phyloP scores from a whole-genome alignment of 2,797 vertebrate genomes.

The Tiaroga cobitis region DNA sequence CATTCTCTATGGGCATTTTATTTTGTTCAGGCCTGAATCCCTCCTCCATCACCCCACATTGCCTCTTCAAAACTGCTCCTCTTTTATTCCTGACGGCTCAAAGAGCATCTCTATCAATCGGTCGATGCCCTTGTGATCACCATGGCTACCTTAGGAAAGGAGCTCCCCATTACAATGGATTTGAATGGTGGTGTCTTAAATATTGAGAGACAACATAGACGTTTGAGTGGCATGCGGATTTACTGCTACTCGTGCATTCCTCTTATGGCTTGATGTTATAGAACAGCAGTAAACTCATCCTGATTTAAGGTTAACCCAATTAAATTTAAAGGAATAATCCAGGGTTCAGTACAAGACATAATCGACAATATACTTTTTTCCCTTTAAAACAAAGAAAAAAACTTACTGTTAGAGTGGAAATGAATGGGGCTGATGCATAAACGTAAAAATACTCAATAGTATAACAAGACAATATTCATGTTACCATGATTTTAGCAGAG shows the following conservation, averaged over 20 bases:
- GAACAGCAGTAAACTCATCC: background rate
- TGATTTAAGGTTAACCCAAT: background rate
- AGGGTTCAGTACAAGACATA: background rate
- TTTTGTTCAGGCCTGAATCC: conserved; percentile 66
- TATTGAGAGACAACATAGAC: conserved; percentile 59
- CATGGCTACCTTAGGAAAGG: conserved; percentile 66
- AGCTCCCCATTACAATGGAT: conserved; percentile 47
- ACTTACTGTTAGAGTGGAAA: background rate
- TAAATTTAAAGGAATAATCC: background rate
- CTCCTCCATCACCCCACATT: conserved; percentile 48
- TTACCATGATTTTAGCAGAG: background rate
- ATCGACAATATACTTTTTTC: background rate
- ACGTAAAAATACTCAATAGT: background rate
- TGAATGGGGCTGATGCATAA: too few relatives aligned
- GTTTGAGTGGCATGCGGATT: conserved; percentile 37
- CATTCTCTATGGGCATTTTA: conserved; percentile 66
- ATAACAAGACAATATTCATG: background rate
- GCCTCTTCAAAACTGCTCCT: conserved; percentile 51
- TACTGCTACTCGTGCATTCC: background rate
- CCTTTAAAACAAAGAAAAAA: background rate
- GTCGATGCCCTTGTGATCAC: conserved; percentile 60
- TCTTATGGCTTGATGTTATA: background rate
- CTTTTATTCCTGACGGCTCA: conserved; percentile 50
- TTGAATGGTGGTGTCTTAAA: conserved; percentile 57
- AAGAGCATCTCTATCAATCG: conserved; percentile 58